Evolutionary conservation across 2,888 invertebrate genomes (phyloP).

Genomic region (Thymelicus lineola): DNA sequence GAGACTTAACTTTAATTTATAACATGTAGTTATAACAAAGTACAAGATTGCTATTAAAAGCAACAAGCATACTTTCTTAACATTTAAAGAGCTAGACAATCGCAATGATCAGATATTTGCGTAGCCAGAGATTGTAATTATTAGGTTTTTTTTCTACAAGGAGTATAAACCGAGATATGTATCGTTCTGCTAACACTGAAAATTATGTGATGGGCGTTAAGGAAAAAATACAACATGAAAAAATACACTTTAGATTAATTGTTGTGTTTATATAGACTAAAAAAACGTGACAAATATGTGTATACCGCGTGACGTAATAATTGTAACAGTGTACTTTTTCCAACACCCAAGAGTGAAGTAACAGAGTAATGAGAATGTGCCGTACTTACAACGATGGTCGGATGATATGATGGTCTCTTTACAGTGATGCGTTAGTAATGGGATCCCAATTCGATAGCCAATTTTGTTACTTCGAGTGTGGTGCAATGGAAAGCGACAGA

Average conservation of each 20-base stretch:
- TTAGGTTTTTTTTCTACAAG: neutral
- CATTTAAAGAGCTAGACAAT: no score
- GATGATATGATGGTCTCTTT: slow-evolving; percentile 79
- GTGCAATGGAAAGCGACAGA: slow-evolving; percentile 85
- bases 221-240: slow-evolving; percentile 13
- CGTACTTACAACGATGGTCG: slow-evolving; percentile 81
- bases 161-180: neutral
- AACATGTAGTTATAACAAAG: neutral
- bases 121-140: no score
- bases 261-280: neutral
- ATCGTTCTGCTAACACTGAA: slow-evolving; percentile 2
- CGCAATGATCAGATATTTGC: no score
- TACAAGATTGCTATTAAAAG: neutral
- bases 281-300: neutral
- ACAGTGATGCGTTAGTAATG: slow-evolving; percentile 85
- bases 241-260: neutral
- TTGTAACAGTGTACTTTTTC: slow-evolving; percentile 48
- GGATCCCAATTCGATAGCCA: slow-evolving; percentile 83
- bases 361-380: slow-evolving; percentile 67
- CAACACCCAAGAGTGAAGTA: slow-evolving; percentile 53
- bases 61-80: neutral
- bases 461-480: slow-evolving; percentile 80
- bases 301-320: no score
- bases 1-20: no score
- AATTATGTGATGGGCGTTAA: slow-evolving; percentile 9